A percentile compares a stretch with the other conserved stretches of the same genome.
These are phyloP conservation scores for Parthenolecanium corni DNA, from an alignment of 2,888 invertebrate genomes.

Conservation along the genomic window DNA sequence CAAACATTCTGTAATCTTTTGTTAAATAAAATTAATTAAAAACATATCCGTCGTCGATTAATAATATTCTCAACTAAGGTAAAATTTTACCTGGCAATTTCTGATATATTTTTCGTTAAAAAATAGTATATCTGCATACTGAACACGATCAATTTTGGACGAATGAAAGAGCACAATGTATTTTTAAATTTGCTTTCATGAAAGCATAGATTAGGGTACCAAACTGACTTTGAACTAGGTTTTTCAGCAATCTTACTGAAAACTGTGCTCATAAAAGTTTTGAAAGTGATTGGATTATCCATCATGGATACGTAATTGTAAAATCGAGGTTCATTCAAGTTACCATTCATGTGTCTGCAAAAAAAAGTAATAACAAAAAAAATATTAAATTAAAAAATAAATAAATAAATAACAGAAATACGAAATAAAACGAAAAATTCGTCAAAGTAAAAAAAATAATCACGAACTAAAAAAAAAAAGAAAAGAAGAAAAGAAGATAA, in stretches of 20 bases:
- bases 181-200: background rate
- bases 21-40: background rate
- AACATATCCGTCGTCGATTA: background rate
- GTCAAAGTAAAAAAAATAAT: too few species aligned
- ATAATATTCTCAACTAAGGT: background rate
- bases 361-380: too few species aligned
- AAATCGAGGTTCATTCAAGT: background rate
- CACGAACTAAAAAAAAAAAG: too few species aligned
- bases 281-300: constrained; percentile 11
- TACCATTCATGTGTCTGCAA: background rate
- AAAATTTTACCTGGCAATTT: background rate
- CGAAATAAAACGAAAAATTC: too few species aligned
- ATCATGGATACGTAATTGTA: constrained; percentile 14
- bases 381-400: background rate
- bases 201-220: background rate
- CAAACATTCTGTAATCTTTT: background rate
- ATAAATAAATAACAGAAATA: background rate
- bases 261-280: background rate
- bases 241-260: background rate
- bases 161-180: background rate
- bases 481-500: too few species aligned
- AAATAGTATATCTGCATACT: background rate
- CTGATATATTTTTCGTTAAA: background rate
- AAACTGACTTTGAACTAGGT: background rate
- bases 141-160: background rate